Evolutionary conservation across 1,140 invertebrate species (phyloP).

Genomic region (Bombus haemorrhoidalis): DNA sequence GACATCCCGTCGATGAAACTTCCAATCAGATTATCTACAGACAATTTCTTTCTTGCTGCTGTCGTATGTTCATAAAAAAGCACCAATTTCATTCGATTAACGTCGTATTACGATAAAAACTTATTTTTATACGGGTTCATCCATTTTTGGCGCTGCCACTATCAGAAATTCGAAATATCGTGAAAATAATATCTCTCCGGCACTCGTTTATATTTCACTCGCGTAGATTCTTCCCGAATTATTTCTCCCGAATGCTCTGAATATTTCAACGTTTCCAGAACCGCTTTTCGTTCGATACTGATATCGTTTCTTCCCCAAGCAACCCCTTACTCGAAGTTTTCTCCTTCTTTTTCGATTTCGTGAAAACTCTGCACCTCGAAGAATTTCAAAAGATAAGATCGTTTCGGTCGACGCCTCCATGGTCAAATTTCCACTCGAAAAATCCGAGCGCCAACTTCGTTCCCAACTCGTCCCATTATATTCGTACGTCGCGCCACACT

Average conservation of each 20-base stretch:
- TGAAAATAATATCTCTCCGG: background rate
- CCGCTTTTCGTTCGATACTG: background rate
- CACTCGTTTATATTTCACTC: background rate
- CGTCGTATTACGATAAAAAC: background rate
- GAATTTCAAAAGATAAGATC: constrained; percentile 19
- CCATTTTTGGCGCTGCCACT: background rate
- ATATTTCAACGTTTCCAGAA: background rate
- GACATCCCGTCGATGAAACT: background rate
- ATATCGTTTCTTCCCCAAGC: background rate
- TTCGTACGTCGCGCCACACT: background rate
- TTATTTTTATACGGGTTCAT: no score
- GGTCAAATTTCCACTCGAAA: constrained; percentile 12
- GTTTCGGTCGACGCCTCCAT: no score
- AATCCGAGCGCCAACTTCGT: constrained; percentile 34
- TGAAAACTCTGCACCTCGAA: constrained; percentile 26
- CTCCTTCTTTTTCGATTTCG: constrained; percentile 2
- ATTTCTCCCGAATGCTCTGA: background rate
- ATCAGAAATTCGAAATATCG: background rate
- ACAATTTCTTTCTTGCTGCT: background rate
- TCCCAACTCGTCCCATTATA: constrained; percentile 26
- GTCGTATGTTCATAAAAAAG: background rate
- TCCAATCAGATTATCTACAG: background rate
- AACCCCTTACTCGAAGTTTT: background rate
- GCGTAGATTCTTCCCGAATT: background rate
- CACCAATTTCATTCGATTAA: background rate